Percentiles rank a stretch among this genome's conserved stretches.
Conservation (phyloP, 2,113 vertebrate genomes). For the Ophthalmolycus amberensis region DNA sequence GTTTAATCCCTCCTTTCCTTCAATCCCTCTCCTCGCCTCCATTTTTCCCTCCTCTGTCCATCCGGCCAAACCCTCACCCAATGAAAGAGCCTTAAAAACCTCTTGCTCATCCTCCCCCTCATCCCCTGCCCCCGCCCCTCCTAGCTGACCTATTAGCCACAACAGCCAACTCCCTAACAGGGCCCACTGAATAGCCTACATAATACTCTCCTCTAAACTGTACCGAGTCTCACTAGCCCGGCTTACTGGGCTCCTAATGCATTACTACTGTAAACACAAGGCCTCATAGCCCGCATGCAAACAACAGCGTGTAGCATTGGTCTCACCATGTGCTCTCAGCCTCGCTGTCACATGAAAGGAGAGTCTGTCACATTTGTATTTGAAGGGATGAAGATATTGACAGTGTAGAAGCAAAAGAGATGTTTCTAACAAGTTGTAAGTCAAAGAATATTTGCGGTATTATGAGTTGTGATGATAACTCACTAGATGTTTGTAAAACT, state of each 20-base stretch:
- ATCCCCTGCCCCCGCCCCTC: constrained; percentile 65
- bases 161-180: constrained; percentile 50
- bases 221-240: constrained; percentile 41
- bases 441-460: neutral
- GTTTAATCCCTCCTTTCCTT: constrained; percentile 25
- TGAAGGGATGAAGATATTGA: neutral
- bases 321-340: neutral
- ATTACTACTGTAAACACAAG: constrained; percentile 31
- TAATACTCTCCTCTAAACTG: constrained; percentile 64
- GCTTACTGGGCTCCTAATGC: constrained; percentile 55
- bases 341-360: neutral
- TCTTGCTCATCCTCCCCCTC: constrained; percentile 64
- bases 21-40: neutral
- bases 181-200: constrained; percentile 58
- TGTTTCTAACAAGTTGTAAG: neutral
- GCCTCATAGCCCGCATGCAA: neutral
- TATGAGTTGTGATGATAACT: neutral
- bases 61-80: constrained; percentile 34
- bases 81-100: constrained; percentile 62
- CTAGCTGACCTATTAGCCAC: constrained; percentile 73
- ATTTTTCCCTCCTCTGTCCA: constrained; percentile 13
- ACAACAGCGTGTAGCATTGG: neutral
- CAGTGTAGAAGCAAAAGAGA: neutral
- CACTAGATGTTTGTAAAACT: neutral
- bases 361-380: neutral